Base-by-base conservation (phyloP, 64 coral and sea anemone genomes). In the Montipora sp. region DNA sequence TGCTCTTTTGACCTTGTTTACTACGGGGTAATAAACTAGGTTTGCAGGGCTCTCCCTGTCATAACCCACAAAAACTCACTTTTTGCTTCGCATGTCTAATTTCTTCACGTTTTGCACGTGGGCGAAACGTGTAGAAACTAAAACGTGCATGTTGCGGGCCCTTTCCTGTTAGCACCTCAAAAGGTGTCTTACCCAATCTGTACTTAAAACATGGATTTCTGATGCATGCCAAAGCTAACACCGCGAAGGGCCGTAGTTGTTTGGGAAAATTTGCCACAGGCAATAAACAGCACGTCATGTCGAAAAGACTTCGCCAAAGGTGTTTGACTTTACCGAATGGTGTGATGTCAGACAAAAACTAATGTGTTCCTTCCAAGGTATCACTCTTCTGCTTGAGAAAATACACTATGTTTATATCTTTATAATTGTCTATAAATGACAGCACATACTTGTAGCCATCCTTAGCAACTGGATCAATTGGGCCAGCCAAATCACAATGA, bases 11-110 rank as follows among this genome's bases (percentile, higher is more conserved):
- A 94, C 77, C 67, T 89, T 94, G 63, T 75, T 67, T 21, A 21
- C 79, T 59, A 82, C 65, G 59, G 92, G 85, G 69, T 89, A 89
- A 51, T 94, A 94, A 18, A 94, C 79, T 83, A 89, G 83, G 57
- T 94, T 83, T 59, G 92, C 92, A 11, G 85, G 92, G 78, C 92
- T 89, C 60, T 83, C 80, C 59, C 70, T 94, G 92, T 89, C 77
- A 55, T 94, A 80, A 44, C 77, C 59, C 20, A 94, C 77, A 83
- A 94, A 94, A 61, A 89, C 46, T 12, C 86, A 77, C 48, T 47
- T 71, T 51, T 73, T 63, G 59, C 59, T 63, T 63, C 0, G 59
- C 59, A 0, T 1, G 59, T 63, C 59, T 63, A 63, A 63, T 75
- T 92, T 92, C 49, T 92, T 92, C 9, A 58, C 48, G 48, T 92